Conservation (phyloP, 1,140 invertebrate species). For the Tribolium madens region DNA sequence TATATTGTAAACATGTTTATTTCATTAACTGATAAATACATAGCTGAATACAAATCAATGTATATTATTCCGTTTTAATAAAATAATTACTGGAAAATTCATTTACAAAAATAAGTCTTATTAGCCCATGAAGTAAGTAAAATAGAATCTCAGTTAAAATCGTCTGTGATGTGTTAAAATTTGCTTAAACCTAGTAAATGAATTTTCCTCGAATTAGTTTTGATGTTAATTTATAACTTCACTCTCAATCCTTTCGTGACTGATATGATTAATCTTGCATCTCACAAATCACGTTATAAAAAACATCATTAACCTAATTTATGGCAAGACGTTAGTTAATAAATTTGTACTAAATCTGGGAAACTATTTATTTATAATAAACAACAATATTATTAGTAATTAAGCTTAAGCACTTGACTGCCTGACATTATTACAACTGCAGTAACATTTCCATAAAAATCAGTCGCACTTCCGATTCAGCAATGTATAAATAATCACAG, state of each 20-base stretch:
- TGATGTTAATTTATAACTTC: neutral
- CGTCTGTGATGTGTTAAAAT: neutral
- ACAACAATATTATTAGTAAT: conserved; percentile 23
- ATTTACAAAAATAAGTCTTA: conserved; percentile 7
- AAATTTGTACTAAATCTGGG: conserved; percentile 45
- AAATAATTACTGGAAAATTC: conserved; percentile 11
- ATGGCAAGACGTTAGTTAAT: conserved; percentile 37
- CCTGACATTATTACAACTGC: conserved; percentile 15
- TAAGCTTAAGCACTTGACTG: conserved; percentile 43
- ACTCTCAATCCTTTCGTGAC: neutral
- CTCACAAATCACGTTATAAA: neutral
- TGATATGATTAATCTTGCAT: neutral
- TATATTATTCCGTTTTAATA: neutral
- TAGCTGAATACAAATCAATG: conserved; percentile 35
- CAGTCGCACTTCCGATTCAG: conserved; percentile 20
- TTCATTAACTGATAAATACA: conserved; percentile 27
- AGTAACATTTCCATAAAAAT: conserved; percentile 2
- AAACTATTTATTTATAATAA: conserved; percentile 24
- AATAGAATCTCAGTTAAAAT: neutral
- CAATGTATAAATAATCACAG: conserved; percentile 50
- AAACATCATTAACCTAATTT: neutral
- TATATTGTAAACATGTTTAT: conserved; percentile 32
- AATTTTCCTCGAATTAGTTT: neutral
- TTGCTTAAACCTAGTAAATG: neutral
- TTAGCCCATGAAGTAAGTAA: neutral